These are phyloP conservation scores for Ophonus ardosiacus DNA, from an alignment of 2,888 invertebrate species.

Conservation along the genomic window DNA sequence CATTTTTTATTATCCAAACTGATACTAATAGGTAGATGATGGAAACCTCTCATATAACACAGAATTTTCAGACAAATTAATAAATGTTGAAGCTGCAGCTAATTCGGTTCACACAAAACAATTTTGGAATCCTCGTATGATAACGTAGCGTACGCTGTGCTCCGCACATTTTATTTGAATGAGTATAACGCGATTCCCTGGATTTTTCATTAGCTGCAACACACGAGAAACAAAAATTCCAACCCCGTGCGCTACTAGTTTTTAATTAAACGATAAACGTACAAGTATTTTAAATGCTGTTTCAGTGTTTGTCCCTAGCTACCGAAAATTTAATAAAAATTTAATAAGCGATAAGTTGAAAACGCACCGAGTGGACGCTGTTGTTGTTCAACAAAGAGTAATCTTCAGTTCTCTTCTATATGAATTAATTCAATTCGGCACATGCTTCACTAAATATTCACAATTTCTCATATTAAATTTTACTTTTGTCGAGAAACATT, in stretches of 20 bases:
- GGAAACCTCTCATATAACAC: no score
- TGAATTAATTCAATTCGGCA: constrained; percentile 21
- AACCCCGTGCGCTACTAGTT: constrained; percentile 46
- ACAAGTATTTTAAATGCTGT: constrained; percentile 57
- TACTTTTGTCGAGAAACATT: background rate
- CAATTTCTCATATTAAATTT: constrained; percentile 41
- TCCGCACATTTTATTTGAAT: constrained; percentile 45
- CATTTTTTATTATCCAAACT: no score
- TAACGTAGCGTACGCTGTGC: background rate
- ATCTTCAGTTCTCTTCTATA: constrained; percentile 29
- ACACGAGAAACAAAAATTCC: constrained; percentile 46
- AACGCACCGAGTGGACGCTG: constrained; percentile 34
- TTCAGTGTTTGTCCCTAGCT: constrained; percentile 46
- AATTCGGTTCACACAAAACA: no score
- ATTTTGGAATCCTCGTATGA: no score
- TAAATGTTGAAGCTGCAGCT: no score
- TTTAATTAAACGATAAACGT: constrained; percentile 60
- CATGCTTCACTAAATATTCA: constrained; percentile 7
- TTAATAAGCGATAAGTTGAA: constrained; percentile 50
- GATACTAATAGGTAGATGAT: no score
- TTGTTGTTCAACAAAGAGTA: constrained; percentile 15
- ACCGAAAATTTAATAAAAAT: constrained; percentile 58
- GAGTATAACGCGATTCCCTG: constrained; percentile 36
- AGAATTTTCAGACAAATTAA: no score
- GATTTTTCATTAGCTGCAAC: constrained; percentile 51